phyloP scores from a whole-genome alignment of 2,113 vertebrate species.

The Muntiacus reevesi region DNA sequence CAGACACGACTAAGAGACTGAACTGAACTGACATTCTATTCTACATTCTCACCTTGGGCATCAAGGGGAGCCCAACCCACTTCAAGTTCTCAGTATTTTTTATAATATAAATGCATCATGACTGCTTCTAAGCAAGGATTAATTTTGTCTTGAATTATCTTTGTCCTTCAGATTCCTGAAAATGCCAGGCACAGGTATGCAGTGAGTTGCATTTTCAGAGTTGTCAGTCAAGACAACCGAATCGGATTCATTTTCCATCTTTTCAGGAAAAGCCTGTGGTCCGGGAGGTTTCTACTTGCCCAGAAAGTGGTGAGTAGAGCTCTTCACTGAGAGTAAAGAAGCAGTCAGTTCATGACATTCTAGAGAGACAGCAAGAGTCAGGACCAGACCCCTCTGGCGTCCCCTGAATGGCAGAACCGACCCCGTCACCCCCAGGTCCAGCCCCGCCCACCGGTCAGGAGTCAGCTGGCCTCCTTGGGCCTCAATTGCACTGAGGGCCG shows the following conservation, averaged over 20 bases:
- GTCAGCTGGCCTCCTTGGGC: not conserved
- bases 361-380: not conserved
- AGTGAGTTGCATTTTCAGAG: not conserved
- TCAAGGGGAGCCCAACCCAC: not conserved
- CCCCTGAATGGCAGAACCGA: not conserved
- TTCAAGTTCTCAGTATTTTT: rapidly evolving
- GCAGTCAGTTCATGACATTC: not conserved
- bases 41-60: not conserved
- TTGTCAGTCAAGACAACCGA: not conserved
- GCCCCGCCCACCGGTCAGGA: rapidly evolving
- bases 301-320: not conserved
- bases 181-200: not conserved
- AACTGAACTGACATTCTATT: not conserved
- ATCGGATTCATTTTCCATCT: rapidly evolving
- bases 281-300: not conserved
- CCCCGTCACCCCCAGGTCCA: no score
- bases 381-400: not conserved
- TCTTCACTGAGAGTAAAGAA: not conserved
- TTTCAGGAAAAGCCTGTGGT: not conserved
- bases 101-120: no score
- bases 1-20: no score
- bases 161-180: not conserved
- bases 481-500: not conserved
- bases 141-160: not conserved
- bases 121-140: not conserved